Base-by-base conservation (phyloP, 2,113 vertebrate genomes). In the Hemiprocne comata region DNA sequence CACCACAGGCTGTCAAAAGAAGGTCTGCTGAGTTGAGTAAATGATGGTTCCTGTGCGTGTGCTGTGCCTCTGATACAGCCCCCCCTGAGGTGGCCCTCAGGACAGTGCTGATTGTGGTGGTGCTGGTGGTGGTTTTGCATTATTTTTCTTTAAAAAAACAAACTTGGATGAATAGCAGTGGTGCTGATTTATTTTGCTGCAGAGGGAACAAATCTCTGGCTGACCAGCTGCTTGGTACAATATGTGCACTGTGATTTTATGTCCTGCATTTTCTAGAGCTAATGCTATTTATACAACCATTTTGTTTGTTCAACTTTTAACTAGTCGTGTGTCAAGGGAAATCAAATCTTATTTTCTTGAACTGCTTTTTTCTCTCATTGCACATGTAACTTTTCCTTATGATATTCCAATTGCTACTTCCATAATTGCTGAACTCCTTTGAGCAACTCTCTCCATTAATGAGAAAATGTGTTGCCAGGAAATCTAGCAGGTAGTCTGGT, bases 31-130 rank as follows among this genome's bases (percentile, higher is more conserved):
- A 48, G 19, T 48, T 48, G 46, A 48, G 20, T 20, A 21, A 48
- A 11, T 4, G 17, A 8, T 1, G 3, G 55, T 40, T 54, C 2
- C 40, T 15, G 40, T 54, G 4, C 5, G 26, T 8, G 38, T 25
- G 46, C 6, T 25, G 31, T 7, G 26, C 50, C 74, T 54, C 17
- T 9, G 28, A 9, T 42, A 26, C 9, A 40, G 57, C n/a, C 57
- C 31, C 21, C 34, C 17, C 7, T 26, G 17, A 42, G 61, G 2
- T 60, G 42, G 36, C 53, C 46, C 33, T 65, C 60, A 51, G 34
- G 36, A 11, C 16, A 15, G 11, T 26, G 3, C 14, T 34, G 44
- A 3, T 18, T 60, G 16, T 16, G 20, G 9, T 20, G 13, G 5
- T 67, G 16, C 9, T 11, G 4, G 38, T 67, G 16, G 7, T 67